phyloP scores from a whole-genome alignment of 2,113 vertebrate species.

The Dendropsophus ebraccatus region DNA sequence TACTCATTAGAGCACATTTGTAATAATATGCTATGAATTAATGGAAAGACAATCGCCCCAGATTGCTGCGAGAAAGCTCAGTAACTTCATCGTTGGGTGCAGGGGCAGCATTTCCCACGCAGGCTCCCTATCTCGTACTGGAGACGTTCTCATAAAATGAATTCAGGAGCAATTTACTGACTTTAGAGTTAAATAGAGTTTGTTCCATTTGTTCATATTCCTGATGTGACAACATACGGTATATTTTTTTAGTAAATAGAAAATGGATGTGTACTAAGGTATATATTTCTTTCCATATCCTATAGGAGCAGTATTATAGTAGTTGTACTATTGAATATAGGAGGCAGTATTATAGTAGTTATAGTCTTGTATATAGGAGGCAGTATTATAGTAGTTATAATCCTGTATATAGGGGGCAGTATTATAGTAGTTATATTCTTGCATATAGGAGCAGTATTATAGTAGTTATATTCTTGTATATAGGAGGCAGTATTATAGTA shows the following conservation, averaged over 20 bases:
- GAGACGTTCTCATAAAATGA: background rate
- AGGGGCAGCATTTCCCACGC: background rate
- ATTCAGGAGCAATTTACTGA: background rate
- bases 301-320: too few relatives aligned
- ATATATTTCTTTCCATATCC: too few relatives aligned
- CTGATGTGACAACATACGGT: background rate
- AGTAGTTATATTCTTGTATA: background rate
- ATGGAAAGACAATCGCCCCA: constrained; percentile 18
- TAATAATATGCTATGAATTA: constrained; percentile 48
- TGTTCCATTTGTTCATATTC: background rate
- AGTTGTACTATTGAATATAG: too few relatives aligned
- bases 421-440: background rate
- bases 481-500: too few relatives aligned
- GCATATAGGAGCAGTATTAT: background rate
- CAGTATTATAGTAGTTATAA: too few relatives aligned
- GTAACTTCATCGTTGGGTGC: background rate
- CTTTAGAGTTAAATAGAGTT: background rate
- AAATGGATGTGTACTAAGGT: too few relatives aligned
- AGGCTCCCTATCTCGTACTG: background rate
- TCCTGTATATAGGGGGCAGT: background rate
- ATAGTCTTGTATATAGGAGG: too few relatives aligned
- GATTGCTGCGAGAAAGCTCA: background rate
- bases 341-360: too few relatives aligned
- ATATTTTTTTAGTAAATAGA: too few relatives aligned
- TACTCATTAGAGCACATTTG: constrained; percentile 29